A percentile compares a stretch with the other conserved stretches of the same genome.
Conservation (phyloP, 2,888 invertebrate genomes). For the Epirrhoe alternata region DNA sequence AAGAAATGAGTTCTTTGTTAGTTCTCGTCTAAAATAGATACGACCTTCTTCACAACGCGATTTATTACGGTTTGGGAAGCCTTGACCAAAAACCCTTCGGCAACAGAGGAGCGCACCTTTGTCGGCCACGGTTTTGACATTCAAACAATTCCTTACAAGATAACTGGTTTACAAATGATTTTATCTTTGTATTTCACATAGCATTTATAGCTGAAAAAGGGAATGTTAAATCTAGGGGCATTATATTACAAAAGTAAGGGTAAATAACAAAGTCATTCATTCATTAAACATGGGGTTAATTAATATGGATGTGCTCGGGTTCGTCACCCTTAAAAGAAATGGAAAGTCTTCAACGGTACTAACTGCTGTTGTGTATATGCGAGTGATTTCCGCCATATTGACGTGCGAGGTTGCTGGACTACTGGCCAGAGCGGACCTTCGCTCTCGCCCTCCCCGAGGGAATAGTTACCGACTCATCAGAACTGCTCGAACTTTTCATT, state of each 20-base stretch:
- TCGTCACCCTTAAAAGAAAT: conserved; percentile 25
- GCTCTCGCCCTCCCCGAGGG: background rate
- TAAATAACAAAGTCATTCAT: conserved; percentile 17
- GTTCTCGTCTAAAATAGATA: conserved; percentile 6
- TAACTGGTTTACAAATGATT: conserved; percentile 10
- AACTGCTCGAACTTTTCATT: background rate
- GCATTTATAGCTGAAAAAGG: background rate
- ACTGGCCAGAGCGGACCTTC: background rate
- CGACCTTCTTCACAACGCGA: conserved; percentile 13
- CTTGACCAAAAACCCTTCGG: conserved; percentile 11
- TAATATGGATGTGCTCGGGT: conserved; percentile 22
- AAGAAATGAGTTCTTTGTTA: conserved; percentile 20
- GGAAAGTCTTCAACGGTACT: conserved; percentile 20
- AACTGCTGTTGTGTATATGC: conserved; percentile 9
- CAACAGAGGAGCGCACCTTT: conserved; percentile 11
- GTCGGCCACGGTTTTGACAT: conserved; percentile 13
- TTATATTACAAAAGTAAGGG: conserved; percentile 5
- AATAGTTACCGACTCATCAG: background rate
- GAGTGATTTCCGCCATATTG: conserved; percentile 21
- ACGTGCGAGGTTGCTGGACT: conserved; percentile 1
- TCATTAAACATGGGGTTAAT: conserved; percentile 19
- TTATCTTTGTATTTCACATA: conserved; percentile 14
- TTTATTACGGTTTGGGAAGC: conserved; percentile 17
- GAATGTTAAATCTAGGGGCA: conserved; percentile 4
- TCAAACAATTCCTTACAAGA: conserved; percentile 5